Conservation (phyloP, 2,888 invertebrate species). For the Amblyteles armatorius region DNA sequence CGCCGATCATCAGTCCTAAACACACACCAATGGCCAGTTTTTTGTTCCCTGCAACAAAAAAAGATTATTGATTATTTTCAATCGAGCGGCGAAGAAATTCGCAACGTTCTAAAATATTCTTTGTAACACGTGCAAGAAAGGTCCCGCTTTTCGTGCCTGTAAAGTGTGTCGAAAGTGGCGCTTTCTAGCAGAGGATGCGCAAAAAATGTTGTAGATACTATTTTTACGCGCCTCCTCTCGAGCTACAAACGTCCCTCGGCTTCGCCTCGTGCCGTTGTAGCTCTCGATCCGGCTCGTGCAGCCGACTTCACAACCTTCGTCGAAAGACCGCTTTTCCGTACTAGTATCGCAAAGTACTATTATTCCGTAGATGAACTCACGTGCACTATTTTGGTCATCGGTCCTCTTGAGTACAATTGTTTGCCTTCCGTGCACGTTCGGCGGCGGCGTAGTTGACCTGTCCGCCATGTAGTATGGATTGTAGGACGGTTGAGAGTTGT, state of each 20-base stretch:
- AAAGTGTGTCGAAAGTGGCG: too few species aligned
- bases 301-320: too few species aligned
- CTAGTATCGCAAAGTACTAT: too few species aligned
- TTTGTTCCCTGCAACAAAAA: conserved; percentile 26
- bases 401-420: conserved; percentile 1
- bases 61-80: not conserved
- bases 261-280: too few species aligned
- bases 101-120: not conserved
- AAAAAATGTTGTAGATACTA: too few species aligned
- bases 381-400: not conserved
- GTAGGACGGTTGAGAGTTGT: conserved; percentile 16
- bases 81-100: not conserved
- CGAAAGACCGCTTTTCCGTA: too few species aligned
- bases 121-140: too few species aligned
- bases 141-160: too few species aligned
- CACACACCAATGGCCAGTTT: conserved; percentile 1
- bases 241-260: too few species aligned
- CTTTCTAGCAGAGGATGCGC: too few species aligned
- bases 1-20: conserved; percentile 14
- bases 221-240: too few species aligned
- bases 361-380: not conserved
- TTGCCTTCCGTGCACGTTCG: not conserved
- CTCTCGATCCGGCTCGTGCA: too few species aligned
- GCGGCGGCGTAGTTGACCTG: not conserved
- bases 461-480: not conserved